Evolutionary conservation across 2,888 invertebrate species (phyloP).

Genomic region (Hoplodrina ambigua): DNA sequence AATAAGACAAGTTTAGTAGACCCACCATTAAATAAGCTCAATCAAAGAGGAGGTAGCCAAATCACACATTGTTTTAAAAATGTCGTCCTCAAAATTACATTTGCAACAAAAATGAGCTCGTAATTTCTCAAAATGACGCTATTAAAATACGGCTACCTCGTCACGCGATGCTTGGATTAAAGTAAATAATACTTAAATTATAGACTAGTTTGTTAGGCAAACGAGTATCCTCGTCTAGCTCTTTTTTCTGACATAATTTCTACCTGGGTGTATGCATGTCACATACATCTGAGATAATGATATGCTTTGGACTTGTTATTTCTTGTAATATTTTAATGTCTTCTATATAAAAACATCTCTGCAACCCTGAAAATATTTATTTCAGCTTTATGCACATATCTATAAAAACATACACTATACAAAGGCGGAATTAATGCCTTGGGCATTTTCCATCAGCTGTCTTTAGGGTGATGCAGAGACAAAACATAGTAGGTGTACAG

Average conservation of each 20-base stretch:
- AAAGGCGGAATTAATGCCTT: too few species aligned
- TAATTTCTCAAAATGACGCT: constrained; percentile 64
- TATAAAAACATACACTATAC: too few species aligned
- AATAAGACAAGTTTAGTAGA: too few species aligned
- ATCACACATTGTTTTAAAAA: constrained; percentile 20
- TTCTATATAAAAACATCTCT: background rate
- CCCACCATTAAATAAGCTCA: too few species aligned
- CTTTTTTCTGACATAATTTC: constrained; percentile 49
- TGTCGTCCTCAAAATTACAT: constrained; percentile 50
- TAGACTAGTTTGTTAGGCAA: constrained; percentile 50
- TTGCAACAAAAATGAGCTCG: constrained; percentile 62
- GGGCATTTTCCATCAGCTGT: too few species aligned
- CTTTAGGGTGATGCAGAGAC: too few species aligned
- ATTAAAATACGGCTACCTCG: constrained; percentile 59
- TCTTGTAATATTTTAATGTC: background rate
- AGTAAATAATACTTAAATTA: constrained; percentile 75
- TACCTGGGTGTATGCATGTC: constrained; percentile 41
- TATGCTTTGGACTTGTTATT: constrained; percentile 15
- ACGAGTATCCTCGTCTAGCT: constrained; percentile 34
- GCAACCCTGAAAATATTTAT: background rate
- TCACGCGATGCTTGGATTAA: constrained; percentile 78
- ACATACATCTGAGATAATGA: constrained; percentile 41
- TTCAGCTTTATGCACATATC: too few species aligned
- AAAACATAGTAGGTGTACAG: too few species aligned
- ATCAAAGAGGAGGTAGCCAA: background rate